phyloP scores from a whole-genome alignment of 1,140 invertebrate genomes.

The Megalopta genalis region DNA sequence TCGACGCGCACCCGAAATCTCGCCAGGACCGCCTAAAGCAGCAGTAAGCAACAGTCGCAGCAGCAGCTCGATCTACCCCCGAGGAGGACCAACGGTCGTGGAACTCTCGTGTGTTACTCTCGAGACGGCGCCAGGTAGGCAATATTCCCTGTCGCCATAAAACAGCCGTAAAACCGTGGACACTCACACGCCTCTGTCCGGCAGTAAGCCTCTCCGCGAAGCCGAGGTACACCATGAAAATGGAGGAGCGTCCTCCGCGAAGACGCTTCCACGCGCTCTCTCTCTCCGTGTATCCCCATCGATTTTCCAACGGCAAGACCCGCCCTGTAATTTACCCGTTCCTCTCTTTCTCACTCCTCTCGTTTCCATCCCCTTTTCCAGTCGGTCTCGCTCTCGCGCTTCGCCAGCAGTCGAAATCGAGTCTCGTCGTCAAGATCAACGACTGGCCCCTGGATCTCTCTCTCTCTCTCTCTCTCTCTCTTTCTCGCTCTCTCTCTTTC shows the following conservation, averaged over 20 bases:
- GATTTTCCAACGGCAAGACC: slow-evolving; percentile 54
- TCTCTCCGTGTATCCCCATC: slow-evolving; percentile 39
- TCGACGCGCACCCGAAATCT: slow-evolving; percentile 28
- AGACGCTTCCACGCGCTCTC: slow-evolving; percentile 9
- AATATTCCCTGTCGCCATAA: not conserved
- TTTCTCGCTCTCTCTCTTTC: not conserved
- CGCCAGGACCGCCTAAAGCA: slow-evolving; percentile 13
- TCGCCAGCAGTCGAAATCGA: no score
- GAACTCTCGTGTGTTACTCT: not conserved
- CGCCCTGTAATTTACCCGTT: slow-evolving; percentile 45
- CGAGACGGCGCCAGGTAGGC: slow-evolving; percentile 30
- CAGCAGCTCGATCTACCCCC: no score
- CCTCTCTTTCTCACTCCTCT: not conserved
- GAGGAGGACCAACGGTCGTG: no score
- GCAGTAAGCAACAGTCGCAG: no score
- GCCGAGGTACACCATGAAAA: slow-evolving; percentile 6
- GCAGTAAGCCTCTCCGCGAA: no score
- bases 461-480: no score
- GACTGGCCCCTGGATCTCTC: no score
- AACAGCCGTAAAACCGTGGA: no score
- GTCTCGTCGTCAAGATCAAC: no score
- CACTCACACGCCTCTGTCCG: no score
- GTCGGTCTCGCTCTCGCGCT: no score
- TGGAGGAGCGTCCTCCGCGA: slow-evolving; percentile 28
- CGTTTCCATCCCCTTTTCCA: no score